phyloP scores from a whole-genome alignment of 2,113 vertebrate species.

The Neodon shergylaensis region DNA sequence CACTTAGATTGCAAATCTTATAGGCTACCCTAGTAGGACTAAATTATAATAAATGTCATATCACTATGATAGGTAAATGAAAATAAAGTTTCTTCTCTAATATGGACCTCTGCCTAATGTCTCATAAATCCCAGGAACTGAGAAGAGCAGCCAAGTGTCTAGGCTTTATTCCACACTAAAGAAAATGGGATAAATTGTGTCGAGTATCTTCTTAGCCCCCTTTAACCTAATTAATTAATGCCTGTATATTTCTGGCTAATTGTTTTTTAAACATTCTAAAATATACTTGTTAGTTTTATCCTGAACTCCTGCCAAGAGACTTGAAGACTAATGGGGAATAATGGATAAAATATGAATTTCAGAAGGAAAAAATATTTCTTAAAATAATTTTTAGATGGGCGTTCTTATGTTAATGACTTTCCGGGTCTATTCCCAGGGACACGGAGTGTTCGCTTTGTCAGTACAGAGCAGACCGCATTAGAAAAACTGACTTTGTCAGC shows the following conservation, averaged over 20 bases:
- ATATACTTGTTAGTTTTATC: slow-evolving; percentile 43
- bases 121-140: slow-evolving; percentile 64
- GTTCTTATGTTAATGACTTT: slow-evolving; percentile 46
- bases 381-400: slow-evolving; percentile 45
- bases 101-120: slow-evolving; percentile 54
- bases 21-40: slow-evolving; percentile 60
- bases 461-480: neutral
- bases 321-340: neutral
- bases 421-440: slow-evolving; percentile 39
- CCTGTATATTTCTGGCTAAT: slow-evolving; percentile 41
- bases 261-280: slow-evolving; percentile 55
- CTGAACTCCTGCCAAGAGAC: slow-evolving; percentile 8
- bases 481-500: slow-evolving; percentile 65
- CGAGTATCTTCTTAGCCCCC: slow-evolving; percentile 14
- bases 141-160: slow-evolving; percentile 48
- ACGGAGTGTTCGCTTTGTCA: neutral
- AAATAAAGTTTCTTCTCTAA: slow-evolving; percentile 70
- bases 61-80: slow-evolving; percentile 66
- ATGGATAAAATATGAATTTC: slow-evolving; percentile 48
- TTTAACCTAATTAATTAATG: slow-evolving; percentile 52
- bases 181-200: slow-evolving; percentile 55
- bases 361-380: slow-evolving; percentile 39
- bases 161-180: slow-evolving; percentile 57
- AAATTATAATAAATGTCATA: slow-evolving; percentile 72
- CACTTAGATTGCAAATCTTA: slow-evolving; percentile 55